Evolutionary conservation across 2,797 vertebrate species (phyloP), one percentile per base, ranked within the genome.

Genomic region (Epinephelus coioides): DNA sequence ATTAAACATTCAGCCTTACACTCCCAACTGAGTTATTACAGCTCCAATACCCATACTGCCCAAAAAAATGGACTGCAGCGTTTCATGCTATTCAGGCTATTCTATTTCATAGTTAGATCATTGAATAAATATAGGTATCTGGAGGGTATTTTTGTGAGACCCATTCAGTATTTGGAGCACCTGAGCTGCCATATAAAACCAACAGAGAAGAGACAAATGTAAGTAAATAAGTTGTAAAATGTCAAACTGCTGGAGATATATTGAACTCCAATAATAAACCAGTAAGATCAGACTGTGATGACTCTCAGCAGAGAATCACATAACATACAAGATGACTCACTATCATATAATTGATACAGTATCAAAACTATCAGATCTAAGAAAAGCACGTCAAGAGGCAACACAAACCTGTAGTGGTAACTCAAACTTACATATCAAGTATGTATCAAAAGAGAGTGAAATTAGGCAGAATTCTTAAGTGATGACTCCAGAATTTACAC

Each of bases 251-350:
- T n/a, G n/a, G 18, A 69, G 47, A 73, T 80, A 19, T 57, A 73
- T 40, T 78, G 59, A 70, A 73, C 10, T 81, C 49, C 55, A 64
- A 70, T 73, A 73, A 74, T 65, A 73, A 73, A 65, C 40, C 17
- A 62, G 68, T 46, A 46, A 83, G 66, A 69, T 85, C 55, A 69
- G 65, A 47, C 55, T 18, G 59, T 72, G 46, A 77, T 47, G 56
- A 68, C 17, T 79, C 74, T 86, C 84, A 64, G 68, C 66, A 84
- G 85, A 84, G 85, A 74, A 86, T 86, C 89, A 44, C 53, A 73
- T 87, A 78, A 84, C 86, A 83, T 77, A 64, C 63, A 73, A 44
- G 55, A 72, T 34, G 65, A 50, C 51, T 76, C 44, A 14, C 51
- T 55, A 0, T n/a, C 55, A 56, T 76, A 40, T 60, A 38, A 51